These are phyloP conservation scores for Samia ricini DNA, from an alignment of 1,140 invertebrate genomes.

Conservation along the genomic window DNA sequence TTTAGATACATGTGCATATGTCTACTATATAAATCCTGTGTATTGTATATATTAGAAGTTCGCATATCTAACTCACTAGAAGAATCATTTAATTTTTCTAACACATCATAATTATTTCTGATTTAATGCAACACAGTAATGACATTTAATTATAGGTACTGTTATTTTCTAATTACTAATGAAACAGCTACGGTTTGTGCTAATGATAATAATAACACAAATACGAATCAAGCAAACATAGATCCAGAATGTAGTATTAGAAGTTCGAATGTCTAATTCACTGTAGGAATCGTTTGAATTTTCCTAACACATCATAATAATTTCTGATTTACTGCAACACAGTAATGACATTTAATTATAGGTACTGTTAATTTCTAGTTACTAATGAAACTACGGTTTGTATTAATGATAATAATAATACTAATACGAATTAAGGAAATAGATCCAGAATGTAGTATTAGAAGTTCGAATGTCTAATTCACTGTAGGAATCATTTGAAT, in stretches of 20 bases:
- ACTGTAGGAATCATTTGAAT: slow-evolving; percentile 42
- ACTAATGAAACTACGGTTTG: slow-evolving; percentile 7
- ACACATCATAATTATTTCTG: slow-evolving; percentile 34
- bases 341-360: slow-evolving; percentile 59
- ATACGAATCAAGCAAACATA: slow-evolving; percentile 1
- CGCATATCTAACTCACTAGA: slow-evolving; percentile 52
- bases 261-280: slow-evolving; percentile 50
- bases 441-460: slow-evolving; percentile 22
- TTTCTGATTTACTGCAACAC: slow-evolving; percentile 17
- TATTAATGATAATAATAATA: not conserved
- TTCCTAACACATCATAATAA: slow-evolving; percentile 54
- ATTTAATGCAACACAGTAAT: slow-evolving; percentile 26
- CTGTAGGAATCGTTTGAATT: slow-evolving; percentile 40
- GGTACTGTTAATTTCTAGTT: slow-evolving; percentile 53
- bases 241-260: slow-evolving; percentile 22
- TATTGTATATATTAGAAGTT: slow-evolving; percentile 42
- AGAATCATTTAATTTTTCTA: slow-evolving; percentile 43
- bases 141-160: slow-evolving; percentile 67
- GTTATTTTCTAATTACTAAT: slow-evolving; percentile 36
- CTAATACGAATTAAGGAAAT: not conserved
- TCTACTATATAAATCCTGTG: too few relatives aligned
- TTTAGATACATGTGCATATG: too few relatives aligned
- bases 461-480: slow-evolving; percentile 49
- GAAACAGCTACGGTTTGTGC: not conserved
- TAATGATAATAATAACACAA: not conserved